Evolutionary conservation across 2,113 vertebrate species (phyloP).

Genomic region (Heterocephalus glaber): DNA sequence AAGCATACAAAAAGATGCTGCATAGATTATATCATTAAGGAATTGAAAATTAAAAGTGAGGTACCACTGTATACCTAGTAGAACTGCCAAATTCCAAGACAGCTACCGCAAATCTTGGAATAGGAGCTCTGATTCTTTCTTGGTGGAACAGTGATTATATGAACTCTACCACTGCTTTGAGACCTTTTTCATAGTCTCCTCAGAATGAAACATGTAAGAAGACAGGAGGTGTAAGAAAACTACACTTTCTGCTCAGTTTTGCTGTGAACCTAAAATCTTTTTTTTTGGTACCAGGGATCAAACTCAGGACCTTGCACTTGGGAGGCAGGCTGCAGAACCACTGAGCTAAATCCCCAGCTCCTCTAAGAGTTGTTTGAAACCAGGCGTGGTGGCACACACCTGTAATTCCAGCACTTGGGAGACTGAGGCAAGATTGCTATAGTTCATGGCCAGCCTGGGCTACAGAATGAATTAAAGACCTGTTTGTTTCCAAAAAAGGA

Average conservation of each 20-base stretch:
- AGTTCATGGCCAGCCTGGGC: background rate
- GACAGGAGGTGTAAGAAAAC: background rate
- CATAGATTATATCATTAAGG: background rate
- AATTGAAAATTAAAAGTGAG: constrained; percentile 28
- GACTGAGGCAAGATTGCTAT: background rate
- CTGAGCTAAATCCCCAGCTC: too few species aligned
- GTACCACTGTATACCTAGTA: background rate
- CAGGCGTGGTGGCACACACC: background rate
- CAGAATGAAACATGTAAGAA: background rate
- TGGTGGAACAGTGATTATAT: background rate
- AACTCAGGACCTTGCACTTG: too few species aligned
- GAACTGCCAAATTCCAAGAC: background rate
- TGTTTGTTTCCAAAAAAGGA: background rate
- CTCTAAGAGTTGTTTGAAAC: background rate
- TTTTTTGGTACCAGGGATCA: too few species aligned
- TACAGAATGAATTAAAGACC: background rate
- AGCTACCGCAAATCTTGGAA: background rate
- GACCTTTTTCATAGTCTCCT: background rate
- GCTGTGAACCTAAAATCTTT: background rate
- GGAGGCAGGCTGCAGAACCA: too few species aligned
- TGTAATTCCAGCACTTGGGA: background rate
- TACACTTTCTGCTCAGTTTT: background rate
- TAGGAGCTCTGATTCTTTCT: background rate
- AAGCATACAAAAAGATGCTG: background rate
- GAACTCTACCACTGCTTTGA: background rate